These are phyloP conservation scores for Steinernema feltiae DNA, from an alignment of 1,140 invertebrate genomes.

Conservation along the genomic window DNA sequence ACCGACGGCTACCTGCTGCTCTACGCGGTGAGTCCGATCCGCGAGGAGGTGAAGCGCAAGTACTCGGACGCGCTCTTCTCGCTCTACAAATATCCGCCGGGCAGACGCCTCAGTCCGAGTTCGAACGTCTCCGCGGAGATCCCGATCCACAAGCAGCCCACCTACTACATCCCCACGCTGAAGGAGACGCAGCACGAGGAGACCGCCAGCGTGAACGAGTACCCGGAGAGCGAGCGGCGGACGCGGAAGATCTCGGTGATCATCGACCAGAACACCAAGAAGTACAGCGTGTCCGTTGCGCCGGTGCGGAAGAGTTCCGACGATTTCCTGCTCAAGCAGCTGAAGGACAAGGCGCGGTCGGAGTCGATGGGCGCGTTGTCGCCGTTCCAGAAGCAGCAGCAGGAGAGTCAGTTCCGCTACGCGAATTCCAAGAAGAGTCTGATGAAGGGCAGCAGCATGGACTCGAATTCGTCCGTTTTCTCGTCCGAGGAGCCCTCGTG, in stretches of 20 bases:
- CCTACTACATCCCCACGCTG: slow-evolving; percentile 48
- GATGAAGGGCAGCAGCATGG: background rate
- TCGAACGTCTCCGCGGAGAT: slow-evolving; percentile 12
- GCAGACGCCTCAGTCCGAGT: slow-evolving; percentile 40
- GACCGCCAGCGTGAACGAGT: slow-evolving; percentile 36
- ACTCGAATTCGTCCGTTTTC: background rate
- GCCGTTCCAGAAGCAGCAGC: background rate
- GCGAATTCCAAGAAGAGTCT: background rate
- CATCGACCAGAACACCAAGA: slow-evolving; percentile 40
- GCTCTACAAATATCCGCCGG: slow-evolving; percentile 43
- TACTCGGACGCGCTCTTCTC: slow-evolving; percentile 13
- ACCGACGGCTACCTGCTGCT: slow-evolving; percentile 62
- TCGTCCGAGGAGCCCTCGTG: background rate
- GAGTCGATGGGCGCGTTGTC: background rate
- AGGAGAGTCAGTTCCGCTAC: background rate
- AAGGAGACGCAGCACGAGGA: slow-evolving; percentile 49
- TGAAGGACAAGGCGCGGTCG: background rate
- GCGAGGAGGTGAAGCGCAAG: background rate
- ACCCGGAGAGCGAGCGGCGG: slow-evolving; percentile 33
- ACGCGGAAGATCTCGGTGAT: slow-evolving; percentile 50
- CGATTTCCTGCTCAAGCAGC: background rate
- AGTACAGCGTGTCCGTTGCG: slow-evolving; percentile 42
- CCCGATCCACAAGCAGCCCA: slow-evolving; percentile 16
- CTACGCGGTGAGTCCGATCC: slow-evolving; percentile 54
- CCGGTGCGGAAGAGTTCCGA: background rate